Percentiles rank a stretch among this genome's conserved stretches.
These are phyloP conservation scores for Paraplagusia blochii DNA, from an alignment of 2,113 vertebrate species.

Conservation along the genomic window DNA sequence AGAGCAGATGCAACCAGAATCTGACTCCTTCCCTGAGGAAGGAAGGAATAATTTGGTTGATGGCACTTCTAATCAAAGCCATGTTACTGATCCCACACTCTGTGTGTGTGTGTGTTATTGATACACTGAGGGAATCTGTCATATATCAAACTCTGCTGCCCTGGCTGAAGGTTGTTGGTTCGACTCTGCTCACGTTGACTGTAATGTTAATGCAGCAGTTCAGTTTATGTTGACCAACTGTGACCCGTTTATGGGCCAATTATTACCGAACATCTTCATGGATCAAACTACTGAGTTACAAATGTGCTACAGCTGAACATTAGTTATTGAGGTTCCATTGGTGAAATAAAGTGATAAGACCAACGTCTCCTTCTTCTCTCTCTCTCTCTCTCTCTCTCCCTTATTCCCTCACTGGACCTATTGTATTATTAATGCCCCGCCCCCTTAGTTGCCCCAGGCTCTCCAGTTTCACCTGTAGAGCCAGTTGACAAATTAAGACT, in stretches of 20 bases:
- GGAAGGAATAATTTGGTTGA: slow-evolving; percentile 72
- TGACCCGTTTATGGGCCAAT: too few species aligned
- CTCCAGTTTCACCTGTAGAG: slow-evolving; percentile 70
- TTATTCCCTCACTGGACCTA: slow-evolving; percentile 47
- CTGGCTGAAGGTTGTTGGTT: slow-evolving; percentile 23
- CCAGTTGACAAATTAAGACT: slow-evolving; percentile 73
- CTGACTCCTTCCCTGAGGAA: slow-evolving; percentile 56
- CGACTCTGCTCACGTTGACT: slow-evolving; percentile 13
- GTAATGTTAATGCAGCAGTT: too few species aligned
- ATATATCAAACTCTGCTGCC: slow-evolving; percentile 39
- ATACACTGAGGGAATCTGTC: slow-evolving; percentile 43
- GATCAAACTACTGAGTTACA: too few species aligned
- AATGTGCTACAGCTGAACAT: too few species aligned
- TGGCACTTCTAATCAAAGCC: slow-evolving; percentile 72
- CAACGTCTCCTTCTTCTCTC: slow-evolving; percentile 11
- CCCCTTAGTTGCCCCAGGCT: slow-evolving; percentile 53
- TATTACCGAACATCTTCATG: too few species aligned
- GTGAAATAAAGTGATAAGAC: too few species aligned
- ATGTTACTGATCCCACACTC: slow-evolving; percentile 61
- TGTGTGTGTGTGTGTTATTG: slow-evolving; percentile 21
- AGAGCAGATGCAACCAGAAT: slow-evolving; percentile 65
- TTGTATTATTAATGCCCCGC: slow-evolving; percentile 75
- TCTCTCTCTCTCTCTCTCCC: slow-evolving; percentile 18
- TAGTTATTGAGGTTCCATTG: too few species aligned
- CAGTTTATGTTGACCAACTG: too few species aligned